A percentile compares a stretch with the other conserved stretches of the same genome.
phyloP scores from a whole-genome alignment of 2,888 invertebrate genomes.

The Drosophila antonietae region DNA sequence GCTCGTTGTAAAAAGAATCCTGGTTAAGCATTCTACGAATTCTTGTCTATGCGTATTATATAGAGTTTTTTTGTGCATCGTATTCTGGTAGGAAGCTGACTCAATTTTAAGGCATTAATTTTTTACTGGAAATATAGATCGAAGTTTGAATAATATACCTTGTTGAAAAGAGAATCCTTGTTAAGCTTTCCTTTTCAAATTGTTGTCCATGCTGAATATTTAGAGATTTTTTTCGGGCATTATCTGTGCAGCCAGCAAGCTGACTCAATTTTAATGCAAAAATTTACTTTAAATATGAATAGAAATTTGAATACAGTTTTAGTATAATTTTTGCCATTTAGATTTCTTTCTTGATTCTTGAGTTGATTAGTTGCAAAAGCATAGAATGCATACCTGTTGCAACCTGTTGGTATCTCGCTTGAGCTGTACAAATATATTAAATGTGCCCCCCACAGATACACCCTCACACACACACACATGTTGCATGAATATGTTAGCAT shows the following conservation, averaged over 20 bases:
- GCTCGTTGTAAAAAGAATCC: slow-evolving; percentile 11
- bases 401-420: slow-evolving; percentile 48
- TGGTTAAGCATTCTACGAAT: slow-evolving; percentile 3
- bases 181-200: slow-evolving; percentile 2
- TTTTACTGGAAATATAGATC: too few species aligned
- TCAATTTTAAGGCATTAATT: too few species aligned
- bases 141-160: slow-evolving; percentile 1
- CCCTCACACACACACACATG: neutral
- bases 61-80: neutral
- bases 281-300: neutral
- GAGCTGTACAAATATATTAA: slow-evolving; percentile 30
- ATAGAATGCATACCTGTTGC: slow-evolving; percentile 34
- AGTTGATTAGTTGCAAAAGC: neutral
- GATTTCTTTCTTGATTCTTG: neutral
- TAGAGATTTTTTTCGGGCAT: neutral
- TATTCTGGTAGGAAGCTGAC: neutral
- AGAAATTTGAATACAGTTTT: neutral
- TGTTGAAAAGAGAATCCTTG: slow-evolving; percentile 8
- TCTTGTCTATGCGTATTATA: neutral
- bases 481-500: slow-evolving; percentile 2
- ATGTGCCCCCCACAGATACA: neutral
- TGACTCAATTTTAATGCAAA: neutral
- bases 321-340: neutral
- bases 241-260: neutral
- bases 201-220: neutral